Base-by-base conservation (phyloP, 2,113 vertebrate genomes). In the Indri indri region DNA sequence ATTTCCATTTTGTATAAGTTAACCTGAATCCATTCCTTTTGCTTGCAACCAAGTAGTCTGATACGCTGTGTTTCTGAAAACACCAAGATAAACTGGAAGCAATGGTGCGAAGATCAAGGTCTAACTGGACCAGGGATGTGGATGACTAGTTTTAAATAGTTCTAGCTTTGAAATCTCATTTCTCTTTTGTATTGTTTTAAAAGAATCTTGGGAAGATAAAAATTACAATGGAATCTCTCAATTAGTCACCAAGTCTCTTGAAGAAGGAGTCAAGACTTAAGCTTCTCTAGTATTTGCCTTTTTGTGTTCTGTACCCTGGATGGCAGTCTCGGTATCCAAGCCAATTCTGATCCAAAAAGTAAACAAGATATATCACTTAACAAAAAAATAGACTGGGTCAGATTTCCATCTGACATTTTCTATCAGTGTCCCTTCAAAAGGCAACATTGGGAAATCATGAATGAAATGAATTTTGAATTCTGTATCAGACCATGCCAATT, bases 401-500 rank as follows among this genome's bases (percentile, higher is more conserved):
- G 8, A 89, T 23, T 96, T 97, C 61, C 66, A 91, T 70, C 20
- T 94, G 47, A 77, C 52, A 92, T 45, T 92, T 96, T 79, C 20
- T 50, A 80, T 85, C 34, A 85, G 8, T 52, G 6, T 95, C 50
- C 50, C 50, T 90, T 94, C 70, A 87, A 96, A 83, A 87, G 17
- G 42, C 30, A 95, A 79, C 40, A n/a, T 16, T 89, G 22, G 34
- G 14, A 88, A 91, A 92, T 85, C 88, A 91, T 92, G 66, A 96
- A 91, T 90, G 68, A 85, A 88, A 91, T 95, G 52, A 61, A 93
- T 90, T 91, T 95, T 87, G 63, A 94, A 80, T 95, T 90, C 61
- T 91, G 1, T 84, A 92, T 94, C 79, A 93, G 63, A 76, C 52
- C 17, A 59, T 79, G 45, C 47, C 91, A 96, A 47, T 92, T 86